Evolutionary conservation across 2,797 vertebrate species (phyloP).

Genomic region (Hyperoplus lanceolatus): DNA sequence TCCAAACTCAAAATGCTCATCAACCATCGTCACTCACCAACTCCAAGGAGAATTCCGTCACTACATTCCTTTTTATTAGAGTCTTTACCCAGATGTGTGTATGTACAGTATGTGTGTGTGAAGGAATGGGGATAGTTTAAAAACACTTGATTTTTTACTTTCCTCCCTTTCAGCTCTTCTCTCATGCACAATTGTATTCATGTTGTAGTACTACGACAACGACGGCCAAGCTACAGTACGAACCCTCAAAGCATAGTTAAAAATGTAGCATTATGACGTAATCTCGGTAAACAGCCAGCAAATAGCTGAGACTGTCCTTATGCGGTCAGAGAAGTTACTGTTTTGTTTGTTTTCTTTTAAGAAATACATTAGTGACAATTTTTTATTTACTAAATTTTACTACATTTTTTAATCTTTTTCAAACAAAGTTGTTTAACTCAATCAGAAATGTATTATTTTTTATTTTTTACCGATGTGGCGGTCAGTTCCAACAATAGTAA

Average conservation of each 20-base stretch:
- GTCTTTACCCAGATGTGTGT: slow-evolving; percentile 3
- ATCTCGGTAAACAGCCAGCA: slow-evolving; percentile 11
- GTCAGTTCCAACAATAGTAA: background rate
- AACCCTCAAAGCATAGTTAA: background rate
- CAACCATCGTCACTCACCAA: background rate
- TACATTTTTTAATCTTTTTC: background rate
- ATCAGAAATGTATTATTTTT: slow-evolving; percentile 6
- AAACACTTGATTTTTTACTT: background rate
- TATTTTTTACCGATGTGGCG: background rate
- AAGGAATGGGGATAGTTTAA: background rate
- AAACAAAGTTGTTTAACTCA: slow-evolving; percentile 3
- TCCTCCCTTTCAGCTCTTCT: background rate
- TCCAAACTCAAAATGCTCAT: slow-evolving; percentile 10
- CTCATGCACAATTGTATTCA: background rate
- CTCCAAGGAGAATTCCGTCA: slow-evolving; percentile 26
- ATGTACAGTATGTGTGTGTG: slow-evolving; percentile 12
- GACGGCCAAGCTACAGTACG: background rate
- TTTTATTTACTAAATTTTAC: slow-evolving; percentile 17
- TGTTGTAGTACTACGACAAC: background rate
- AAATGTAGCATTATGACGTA: slow-evolving; percentile 46
- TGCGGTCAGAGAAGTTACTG: slow-evolving; percentile 27
- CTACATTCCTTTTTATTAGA: slow-evolving; percentile 26
- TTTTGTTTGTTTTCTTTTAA: slow-evolving; percentile 1
- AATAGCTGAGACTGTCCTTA: slow-evolving; percentile 7
- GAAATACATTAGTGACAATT: slow-evolving; percentile 1